Evolutionary conservation across 2,888 invertebrate genomes (phyloP).

Genomic region (Lepidocyrtoides sp.): DNA sequence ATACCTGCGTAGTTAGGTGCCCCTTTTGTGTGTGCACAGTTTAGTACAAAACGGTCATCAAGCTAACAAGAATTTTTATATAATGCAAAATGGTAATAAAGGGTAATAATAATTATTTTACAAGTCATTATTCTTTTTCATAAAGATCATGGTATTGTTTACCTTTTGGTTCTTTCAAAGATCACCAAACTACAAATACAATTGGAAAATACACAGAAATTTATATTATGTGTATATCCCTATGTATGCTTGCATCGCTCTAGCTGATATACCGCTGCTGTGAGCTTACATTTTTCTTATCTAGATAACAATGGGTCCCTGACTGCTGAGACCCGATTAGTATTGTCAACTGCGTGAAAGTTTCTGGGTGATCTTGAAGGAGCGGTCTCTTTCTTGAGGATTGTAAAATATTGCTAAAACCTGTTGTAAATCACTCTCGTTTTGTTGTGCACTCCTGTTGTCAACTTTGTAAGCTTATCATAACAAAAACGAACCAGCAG

Average conservation of each 20-base stretch:
- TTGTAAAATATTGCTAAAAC: slow-evolving; percentile 64
- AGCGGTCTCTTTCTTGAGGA: slow-evolving; percentile 70
- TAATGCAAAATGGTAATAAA: neutral
- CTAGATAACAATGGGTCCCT: slow-evolving; percentile 60
- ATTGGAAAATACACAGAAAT: too few relatives aligned
- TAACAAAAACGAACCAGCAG: neutral
- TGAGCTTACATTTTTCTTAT: slow-evolving; percentile 49
- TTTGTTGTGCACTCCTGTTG: slow-evolving; percentile 60
- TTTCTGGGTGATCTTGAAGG: slow-evolving; percentile 77
- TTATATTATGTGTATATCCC: too few relatives aligned
- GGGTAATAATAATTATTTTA: too few relatives aligned
- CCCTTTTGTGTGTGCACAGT: too few relatives aligned
- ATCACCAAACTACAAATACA: neutral
- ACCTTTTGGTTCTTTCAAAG: slow-evolving; percentile 18
- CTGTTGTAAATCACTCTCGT: slow-evolving; percentile 71
- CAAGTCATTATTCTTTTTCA: neutral
- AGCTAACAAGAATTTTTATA: too few relatives aligned
- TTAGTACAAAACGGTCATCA: too few relatives aligned
- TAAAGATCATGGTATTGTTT: slow-evolving; percentile 52
- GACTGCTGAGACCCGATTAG: slow-evolving; percentile 72
- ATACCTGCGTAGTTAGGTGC: too few relatives aligned
- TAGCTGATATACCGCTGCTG: slow-evolving; percentile 55
- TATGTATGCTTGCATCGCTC: too few relatives aligned
- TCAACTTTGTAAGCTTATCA: slow-evolving; percentile 68
- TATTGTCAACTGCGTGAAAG: slow-evolving; percentile 76